Evolutionary conservation across 1,140 invertebrate genomes (phyloP).

Genomic region (Cyclargus thomasi): DNA sequence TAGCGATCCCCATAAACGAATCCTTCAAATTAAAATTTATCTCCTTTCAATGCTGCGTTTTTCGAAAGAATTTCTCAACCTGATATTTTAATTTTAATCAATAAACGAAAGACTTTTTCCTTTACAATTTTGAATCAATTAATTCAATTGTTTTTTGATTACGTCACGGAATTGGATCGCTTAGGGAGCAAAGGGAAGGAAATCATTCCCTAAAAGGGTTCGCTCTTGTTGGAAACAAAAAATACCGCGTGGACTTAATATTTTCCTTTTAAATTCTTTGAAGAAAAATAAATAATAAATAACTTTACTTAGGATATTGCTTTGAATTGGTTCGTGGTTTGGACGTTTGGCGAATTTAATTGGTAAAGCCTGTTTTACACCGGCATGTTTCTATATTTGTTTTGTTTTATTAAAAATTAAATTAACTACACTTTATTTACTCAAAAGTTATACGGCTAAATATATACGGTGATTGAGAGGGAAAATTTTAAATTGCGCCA

Average conservation of each 20-base stretch:
- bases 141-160: slow-evolving; percentile 19
- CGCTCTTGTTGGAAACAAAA: slow-evolving; percentile 8
- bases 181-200: slow-evolving; percentile 7
- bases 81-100: background rate
- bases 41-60: no score
- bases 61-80: no score
- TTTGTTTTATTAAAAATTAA: no score
- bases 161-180: slow-evolving; percentile 16
- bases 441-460: no score
- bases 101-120: slow-evolving; percentile 14
- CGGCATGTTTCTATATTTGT: no score
- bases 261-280: slow-evolving; percentile 3
- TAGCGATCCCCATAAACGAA: no score
- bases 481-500: no score
- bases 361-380: background rate
- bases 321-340: background rate
- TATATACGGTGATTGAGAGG: no score
- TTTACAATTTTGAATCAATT: slow-evolving; percentile 15
- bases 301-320: background rate
- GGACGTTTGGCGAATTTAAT: background rate
- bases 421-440: no score
- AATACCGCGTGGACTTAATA: background rate
- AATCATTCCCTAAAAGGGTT: slow-evolving; percentile 20
- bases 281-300: slow-evolving; percentile 4
- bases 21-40: no score